Evolutionary conservation across 2,113 vertebrate species (phyloP).

Genomic region (Brachyistius frenatus): DNA sequence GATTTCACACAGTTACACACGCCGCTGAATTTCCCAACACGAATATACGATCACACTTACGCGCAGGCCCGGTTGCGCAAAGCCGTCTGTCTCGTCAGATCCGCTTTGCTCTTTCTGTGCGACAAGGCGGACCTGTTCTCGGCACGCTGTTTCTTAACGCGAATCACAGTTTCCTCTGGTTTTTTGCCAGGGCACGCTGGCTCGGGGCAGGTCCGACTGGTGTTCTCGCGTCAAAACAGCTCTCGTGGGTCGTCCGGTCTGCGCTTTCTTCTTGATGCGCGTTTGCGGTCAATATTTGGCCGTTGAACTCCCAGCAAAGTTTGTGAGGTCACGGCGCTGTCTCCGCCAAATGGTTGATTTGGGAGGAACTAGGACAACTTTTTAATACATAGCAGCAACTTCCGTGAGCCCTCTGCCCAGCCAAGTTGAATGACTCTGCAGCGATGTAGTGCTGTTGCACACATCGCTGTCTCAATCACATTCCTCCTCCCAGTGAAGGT

Average conservation of each 20-base stretch:
- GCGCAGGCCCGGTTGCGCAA: conserved; percentile 32
- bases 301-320: no score
- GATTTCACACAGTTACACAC: conserved; percentile 2
- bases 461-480: background rate
- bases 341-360: background rate
- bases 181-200: conserved; percentile 47
- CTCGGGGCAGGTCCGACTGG: background rate
- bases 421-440: background rate
- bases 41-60: conserved; percentile 28
- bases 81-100: conserved; percentile 65
- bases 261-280: background rate
- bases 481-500: background rate
- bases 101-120: conserved; percentile 61
- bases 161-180: conserved; percentile 46
- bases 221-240: background rate
- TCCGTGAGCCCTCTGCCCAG: background rate
- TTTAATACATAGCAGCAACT: background rate
- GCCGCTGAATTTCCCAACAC: background rate
- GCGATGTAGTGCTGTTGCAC: background rate
- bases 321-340: no score
- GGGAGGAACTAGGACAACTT: background rate
- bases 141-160: conserved; percentile 19
- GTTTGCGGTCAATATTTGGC: background rate
- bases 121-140: conserved; percentile 66
- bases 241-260: background rate